phyloP scores from a whole-genome alignment of 2,797 vertebrate species.

The Uromys caudimaculatus region DNA sequence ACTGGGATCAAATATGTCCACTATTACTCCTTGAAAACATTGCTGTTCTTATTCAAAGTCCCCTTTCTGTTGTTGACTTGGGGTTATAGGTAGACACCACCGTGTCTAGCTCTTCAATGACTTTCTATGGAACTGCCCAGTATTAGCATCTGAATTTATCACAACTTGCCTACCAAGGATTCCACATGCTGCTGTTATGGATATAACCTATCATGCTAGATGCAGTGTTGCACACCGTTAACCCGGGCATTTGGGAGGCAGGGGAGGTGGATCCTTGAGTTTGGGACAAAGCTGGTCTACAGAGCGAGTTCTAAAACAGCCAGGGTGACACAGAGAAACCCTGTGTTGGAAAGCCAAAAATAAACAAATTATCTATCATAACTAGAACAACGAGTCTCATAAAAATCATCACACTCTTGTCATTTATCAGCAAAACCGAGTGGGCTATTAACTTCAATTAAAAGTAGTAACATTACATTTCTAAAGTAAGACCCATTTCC shows the following conservation, averaged over 20 bases:
- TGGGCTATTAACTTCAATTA: background rate
- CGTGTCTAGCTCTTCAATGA: background rate
- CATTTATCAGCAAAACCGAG: conserved; percentile 11
- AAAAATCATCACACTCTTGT: background rate
- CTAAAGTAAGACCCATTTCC: background rate
- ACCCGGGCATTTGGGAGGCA: background rate
- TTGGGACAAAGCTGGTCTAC: background rate
- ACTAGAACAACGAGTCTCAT: background rate
- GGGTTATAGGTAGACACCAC: background rate
- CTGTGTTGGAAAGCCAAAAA: background rate
- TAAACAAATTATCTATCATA: background rate
- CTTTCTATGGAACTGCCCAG: background rate
- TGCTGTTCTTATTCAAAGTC: background rate
- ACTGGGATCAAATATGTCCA: background rate
- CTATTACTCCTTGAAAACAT: background rate
- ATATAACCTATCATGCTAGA: background rate
- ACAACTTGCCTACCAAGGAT: background rate
- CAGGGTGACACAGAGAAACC: background rate
- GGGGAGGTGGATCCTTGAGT: background rate
- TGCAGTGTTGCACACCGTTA: background rate
- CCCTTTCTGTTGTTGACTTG: background rate
- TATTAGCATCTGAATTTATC: background rate
- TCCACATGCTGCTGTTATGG: background rate
- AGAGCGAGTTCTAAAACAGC: background rate
- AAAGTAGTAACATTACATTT: conserved; percentile 19